These are phyloP conservation scores for Gonioctena quinquepunctata DNA, from an alignment of 1,140 invertebrate genomes.

Conservation along the genomic window DNA sequence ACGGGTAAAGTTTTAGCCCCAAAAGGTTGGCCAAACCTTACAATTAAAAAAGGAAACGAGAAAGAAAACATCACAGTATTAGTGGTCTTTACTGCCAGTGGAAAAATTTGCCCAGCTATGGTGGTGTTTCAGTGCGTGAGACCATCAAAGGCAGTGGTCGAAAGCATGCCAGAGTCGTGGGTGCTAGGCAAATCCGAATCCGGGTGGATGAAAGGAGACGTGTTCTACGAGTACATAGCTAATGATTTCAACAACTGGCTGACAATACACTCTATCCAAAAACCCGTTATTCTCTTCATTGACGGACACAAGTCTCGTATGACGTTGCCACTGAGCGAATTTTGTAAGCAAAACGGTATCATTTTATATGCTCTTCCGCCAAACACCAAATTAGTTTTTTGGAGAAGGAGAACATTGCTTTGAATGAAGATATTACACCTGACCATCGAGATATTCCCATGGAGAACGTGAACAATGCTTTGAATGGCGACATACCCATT, in stretches of 20 bases:
- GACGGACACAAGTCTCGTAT: conserved; percentile 17
- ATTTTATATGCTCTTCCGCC: conserved; percentile 52
- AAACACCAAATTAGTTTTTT: conserved; percentile 46
- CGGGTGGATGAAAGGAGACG: conserved; percentile 35
- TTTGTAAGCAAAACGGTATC: conserved; percentile 49
- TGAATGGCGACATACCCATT: background rate
- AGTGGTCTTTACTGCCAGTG: conserved; percentile 40
- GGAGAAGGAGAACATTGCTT: conserved; percentile 44
- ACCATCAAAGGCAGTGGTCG: conserved; percentile 28
- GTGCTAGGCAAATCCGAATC: conserved; percentile 33
- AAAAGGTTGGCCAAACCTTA: conserved; percentile 38
- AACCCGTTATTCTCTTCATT: conserved; percentile 46
- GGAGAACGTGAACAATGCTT: background rate
- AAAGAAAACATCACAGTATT: conserved; percentile 50
- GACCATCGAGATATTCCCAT: background rate
- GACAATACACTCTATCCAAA: conserved; percentile 20
- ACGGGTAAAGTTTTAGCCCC: conserved; percentile 40
- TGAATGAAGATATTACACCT: background rate
- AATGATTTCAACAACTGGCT: conserved; percentile 25
- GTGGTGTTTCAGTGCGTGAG: conserved; percentile 33
- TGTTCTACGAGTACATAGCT: conserved; percentile 31
- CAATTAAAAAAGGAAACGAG: conserved; percentile 34
- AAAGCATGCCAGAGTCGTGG: conserved; percentile 34
- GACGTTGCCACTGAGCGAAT: conserved; percentile 45
- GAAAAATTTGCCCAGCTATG: conserved; percentile 39